Evolutionary conservation across 2,797 vertebrate species (phyloP).

Genomic region (Podargus strigoides): DNA sequence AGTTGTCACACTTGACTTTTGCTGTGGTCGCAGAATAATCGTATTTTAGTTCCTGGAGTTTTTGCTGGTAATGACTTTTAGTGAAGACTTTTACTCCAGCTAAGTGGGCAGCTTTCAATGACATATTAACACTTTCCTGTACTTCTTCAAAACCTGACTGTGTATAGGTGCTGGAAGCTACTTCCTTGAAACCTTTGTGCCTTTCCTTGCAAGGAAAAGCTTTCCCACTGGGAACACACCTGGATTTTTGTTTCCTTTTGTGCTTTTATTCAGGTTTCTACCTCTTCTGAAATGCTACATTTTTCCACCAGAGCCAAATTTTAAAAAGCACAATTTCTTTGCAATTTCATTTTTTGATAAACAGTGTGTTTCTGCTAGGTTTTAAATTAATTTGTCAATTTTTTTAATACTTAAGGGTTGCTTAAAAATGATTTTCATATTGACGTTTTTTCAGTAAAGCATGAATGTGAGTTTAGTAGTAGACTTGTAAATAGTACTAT

Average conservation of each 20-base stretch:
- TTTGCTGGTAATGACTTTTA: neutral
- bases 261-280: neutral
- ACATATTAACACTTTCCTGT: neutral
- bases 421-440: neutral
- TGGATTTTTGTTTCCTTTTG: neutral
- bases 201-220: neutral
- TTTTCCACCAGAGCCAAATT: neutral
- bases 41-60: neutral
- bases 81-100: neutral
- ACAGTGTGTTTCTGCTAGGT: neutral
- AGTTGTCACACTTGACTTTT: neutral
- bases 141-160: neutral
- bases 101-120: neutral
- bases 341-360: neutral
- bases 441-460: neutral
- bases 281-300: neutral
- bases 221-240: neutral
- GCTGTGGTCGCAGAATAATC: neutral
- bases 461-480: neutral
- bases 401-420: neutral
- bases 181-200: neutral
- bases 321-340: neutral
- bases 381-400: neutral
- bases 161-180: neutral
- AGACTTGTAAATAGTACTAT: slow-evolving; percentile 27